Conservation (phyloP, 2,888 invertebrate genomes). For the Neoscelio sp. region DNA sequence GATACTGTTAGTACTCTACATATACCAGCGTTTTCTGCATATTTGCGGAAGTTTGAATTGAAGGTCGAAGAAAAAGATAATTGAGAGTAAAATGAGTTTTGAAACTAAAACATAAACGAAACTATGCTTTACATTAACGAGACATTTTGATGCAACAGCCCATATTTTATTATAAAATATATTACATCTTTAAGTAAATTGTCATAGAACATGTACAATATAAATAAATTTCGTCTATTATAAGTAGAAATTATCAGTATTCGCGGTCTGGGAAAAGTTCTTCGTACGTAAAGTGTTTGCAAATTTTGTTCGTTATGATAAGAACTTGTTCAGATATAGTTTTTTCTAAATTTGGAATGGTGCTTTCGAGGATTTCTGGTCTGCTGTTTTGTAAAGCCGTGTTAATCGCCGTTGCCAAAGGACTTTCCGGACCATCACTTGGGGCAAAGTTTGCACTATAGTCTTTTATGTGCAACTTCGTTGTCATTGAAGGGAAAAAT, state of each 20-base stretch:
- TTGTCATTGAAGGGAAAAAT: conserved; percentile 73
- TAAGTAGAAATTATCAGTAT: conserved; percentile 57
- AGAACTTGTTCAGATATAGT: conserved; percentile 76
- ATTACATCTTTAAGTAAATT: no score
- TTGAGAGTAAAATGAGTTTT: not conserved
- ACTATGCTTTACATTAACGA: not conserved
- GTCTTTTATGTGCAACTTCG: conserved; percentile 71
- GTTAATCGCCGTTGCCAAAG: conserved; percentile 72
- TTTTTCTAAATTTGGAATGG: conserved; percentile 79
- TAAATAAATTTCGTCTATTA: not conserved
- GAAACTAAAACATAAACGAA: not conserved
- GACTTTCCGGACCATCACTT: conserved; percentile 55
- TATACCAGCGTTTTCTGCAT: not conserved
- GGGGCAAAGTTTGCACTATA: conserved; percentile 71
- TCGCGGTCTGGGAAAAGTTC: conserved; percentile 80
- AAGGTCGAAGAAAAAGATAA: conserved; percentile 3
- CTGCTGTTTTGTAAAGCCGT: conserved; percentile 74
- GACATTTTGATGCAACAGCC: no score
- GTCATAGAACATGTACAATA: no score
- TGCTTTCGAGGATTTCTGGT: conserved; percentile 77
- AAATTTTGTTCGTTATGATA: conserved; percentile 76
- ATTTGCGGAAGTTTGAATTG: conserved; percentile 14
- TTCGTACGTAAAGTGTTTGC: conserved; percentile 77
- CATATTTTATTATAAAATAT: not conserved
- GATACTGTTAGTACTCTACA: not conserved